Evolutionary conservation across 2,888 invertebrate species (phyloP).

Genomic region (Cynaeus angustus): DNA sequence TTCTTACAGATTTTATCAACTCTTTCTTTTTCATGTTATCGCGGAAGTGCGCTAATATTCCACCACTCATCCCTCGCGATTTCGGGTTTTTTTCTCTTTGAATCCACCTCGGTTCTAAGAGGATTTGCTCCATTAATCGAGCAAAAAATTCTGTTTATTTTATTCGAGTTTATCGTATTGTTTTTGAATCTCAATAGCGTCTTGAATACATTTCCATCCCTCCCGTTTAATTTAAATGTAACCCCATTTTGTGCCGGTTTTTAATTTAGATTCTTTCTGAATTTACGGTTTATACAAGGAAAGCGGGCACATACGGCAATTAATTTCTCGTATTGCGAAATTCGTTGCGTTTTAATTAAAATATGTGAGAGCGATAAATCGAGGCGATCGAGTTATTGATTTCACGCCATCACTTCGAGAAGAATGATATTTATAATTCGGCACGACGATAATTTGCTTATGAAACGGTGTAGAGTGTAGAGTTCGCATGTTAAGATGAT

Average conservation of each 20-base stretch:
- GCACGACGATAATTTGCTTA: conserved; percentile 17
- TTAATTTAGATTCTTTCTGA: not conserved
- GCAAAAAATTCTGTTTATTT: conserved; percentile 1
- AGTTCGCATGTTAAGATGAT: conserved; percentile 44
- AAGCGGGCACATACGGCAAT: conserved; percentile 26
- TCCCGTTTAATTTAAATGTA: conserved; percentile 6
- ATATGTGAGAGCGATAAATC: conserved; percentile 38
- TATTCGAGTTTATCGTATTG: not conserved
- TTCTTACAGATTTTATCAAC: too few relatives aligned
- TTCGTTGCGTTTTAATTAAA: conserved; percentile 39
- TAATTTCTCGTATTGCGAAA: conserved; percentile 30
- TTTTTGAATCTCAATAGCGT: conserved; percentile 1
- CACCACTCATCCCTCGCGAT: too few relatives aligned
- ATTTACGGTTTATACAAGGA: not conserved
- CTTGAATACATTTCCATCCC: not conserved
- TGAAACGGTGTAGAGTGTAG: conserved; percentile 26
- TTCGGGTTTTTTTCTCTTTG: too few relatives aligned
- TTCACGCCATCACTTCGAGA: conserved; percentile 2
- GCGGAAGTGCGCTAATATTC: too few relatives aligned
- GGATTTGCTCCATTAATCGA: conserved; percentile 8
- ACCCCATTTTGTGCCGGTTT: not conserved
- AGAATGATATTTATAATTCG: conserved; percentile 29
- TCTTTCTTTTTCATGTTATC: too few relatives aligned
- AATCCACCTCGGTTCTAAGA: not conserved
- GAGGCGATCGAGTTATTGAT: conserved; percentile 30